These are phyloP conservation scores for Anastrepha ludens DNA, from an alignment of 1,140 invertebrate species.

Conservation along the genomic window DNA sequence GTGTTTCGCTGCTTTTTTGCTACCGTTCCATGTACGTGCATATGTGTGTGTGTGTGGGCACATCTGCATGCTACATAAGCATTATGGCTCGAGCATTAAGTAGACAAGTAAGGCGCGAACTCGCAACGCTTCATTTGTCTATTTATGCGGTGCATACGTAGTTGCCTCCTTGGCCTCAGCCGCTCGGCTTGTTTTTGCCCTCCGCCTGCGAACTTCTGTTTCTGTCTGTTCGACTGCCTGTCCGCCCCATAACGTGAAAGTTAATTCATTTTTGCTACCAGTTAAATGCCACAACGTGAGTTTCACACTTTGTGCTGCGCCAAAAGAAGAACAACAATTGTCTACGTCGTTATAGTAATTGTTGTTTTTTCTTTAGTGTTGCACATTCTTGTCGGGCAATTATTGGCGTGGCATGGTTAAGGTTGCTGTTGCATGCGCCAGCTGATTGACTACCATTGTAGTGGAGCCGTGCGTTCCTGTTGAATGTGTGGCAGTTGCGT, in stretches of 20 bases:
- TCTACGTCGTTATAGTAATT: not conserved
- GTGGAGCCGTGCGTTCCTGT: not conserved
- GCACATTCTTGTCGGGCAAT: slow-evolving; percentile 34
- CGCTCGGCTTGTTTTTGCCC: not conserved
- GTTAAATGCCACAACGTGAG: slow-evolving; percentile 55
- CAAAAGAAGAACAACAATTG: not conserved
- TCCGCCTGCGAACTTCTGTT: not conserved
- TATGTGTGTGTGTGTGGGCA: not conserved
- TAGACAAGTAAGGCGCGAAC: slow-evolving; percentile 20
- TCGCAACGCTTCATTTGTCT: slow-evolving; percentile 51
- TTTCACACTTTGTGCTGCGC: slow-evolving; percentile 52
- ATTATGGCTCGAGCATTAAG: not conserved
- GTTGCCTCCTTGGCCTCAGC: slow-evolving; percentile 1
- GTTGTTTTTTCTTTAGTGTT: slow-evolving; percentile 17
- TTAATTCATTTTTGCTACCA: slow-evolving; percentile 56
- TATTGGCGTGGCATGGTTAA: slow-evolving; percentile 8
- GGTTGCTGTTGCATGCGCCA: not conserved
- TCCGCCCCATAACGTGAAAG: slow-evolving; percentile 56
- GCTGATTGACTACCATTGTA: not conserved
- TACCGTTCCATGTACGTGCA: not conserved
- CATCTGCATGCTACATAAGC: not conserved
- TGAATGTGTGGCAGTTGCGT: slow-evolving; percentile 15
- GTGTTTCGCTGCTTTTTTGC: not conserved
- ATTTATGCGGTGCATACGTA: slow-evolving; percentile 29
- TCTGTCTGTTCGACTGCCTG: slow-evolving; percentile 12